Conservation (phyloP, 2,888 invertebrate genomes). For the Heteromurus nitidus region DNA sequence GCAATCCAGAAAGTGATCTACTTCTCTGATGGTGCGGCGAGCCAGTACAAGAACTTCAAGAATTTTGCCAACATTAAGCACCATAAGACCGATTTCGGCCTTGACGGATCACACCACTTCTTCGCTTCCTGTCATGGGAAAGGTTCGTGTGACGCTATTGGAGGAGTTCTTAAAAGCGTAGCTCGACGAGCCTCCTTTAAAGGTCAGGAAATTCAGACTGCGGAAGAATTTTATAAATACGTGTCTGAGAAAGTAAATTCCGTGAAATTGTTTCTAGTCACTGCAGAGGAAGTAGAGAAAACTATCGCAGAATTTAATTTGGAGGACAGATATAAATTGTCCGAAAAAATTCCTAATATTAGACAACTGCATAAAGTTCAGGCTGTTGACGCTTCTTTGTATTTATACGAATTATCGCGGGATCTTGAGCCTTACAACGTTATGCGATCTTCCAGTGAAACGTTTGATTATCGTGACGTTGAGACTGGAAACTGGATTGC, state of each 20-base stretch:
- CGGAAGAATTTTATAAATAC: not conserved
- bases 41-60: slow-evolving; percentile 34
- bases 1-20: slow-evolving; percentile 10
- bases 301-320: not conserved
- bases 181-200: slow-evolving; percentile 67
- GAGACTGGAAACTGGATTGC: slow-evolving; percentile 2
- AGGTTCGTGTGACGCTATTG: slow-evolving; percentile 46
- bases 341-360: not conserved
- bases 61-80: slow-evolving; percentile 29
- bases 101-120: slow-evolving; percentile 45
- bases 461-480: too few relatives aligned
- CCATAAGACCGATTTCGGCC: slow-evolving; percentile 43
- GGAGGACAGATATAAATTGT: not conserved
- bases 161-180: slow-evolving; percentile 68
- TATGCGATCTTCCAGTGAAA: too few relatives aligned
- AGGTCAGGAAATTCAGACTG: not conserved
- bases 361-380: not conserved
- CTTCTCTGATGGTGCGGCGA: slow-evolving; percentile 43
- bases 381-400: not conserved
- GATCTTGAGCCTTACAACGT: too few relatives aligned
- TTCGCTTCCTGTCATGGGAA: slow-evolving; percentile 48
- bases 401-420: not conserved
- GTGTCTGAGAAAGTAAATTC: not conserved
- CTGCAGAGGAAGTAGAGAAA: not conserved
- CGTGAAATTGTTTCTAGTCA: not conserved